Evolutionary conservation across 2,797 vertebrate genomes (phyloP), one percentile per base, ranked within the genome.

Genomic region (Microchirus variegatus): DNA sequence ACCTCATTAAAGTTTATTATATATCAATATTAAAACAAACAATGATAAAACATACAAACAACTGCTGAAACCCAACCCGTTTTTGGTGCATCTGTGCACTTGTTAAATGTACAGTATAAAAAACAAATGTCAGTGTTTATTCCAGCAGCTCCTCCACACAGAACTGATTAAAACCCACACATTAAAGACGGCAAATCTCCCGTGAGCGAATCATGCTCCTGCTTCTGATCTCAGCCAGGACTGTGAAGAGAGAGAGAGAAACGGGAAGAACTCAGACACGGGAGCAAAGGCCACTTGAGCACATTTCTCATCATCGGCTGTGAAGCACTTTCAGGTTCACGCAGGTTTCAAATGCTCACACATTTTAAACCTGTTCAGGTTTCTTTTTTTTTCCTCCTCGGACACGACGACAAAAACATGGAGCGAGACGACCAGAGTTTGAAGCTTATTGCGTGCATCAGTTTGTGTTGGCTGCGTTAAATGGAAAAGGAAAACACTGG

Each of bases 1-100:
- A 68, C 31, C 10, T 19, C 0, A 16, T 54, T 40, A 15, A n/a
- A 48, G 40, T 80, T 82, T 82, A 82, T 85, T 82, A 50, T 15
- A 31, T 19, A 59, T 49, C 3, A 62, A 16, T 44, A 44, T 12
- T 36, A 26, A 64, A 31, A 31, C 8, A 6, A 53, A 31, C 1
- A 9, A 46, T 16, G 19, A 43, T 49, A 3, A 2, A 16, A 5
- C 1, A 14, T 17, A 66, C 14, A 26, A 3, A 31, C 46, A 6
- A 22, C 13, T 37, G 66, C 31, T 26, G 53, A 4, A 31, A 12
- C 4, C 4, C 5, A 12, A 17, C 2, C 8, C 6, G 0, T 15
- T 48, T 6, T 36, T 12, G 4, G 4, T 31, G 5, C 8, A 0
- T 31, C 31, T 31, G 7, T 31, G 31, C 31, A 31, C 16, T 45